Conservation (phyloP, 2,113 vertebrate genomes). For the Brachypteracias leptosomus region DNA sequence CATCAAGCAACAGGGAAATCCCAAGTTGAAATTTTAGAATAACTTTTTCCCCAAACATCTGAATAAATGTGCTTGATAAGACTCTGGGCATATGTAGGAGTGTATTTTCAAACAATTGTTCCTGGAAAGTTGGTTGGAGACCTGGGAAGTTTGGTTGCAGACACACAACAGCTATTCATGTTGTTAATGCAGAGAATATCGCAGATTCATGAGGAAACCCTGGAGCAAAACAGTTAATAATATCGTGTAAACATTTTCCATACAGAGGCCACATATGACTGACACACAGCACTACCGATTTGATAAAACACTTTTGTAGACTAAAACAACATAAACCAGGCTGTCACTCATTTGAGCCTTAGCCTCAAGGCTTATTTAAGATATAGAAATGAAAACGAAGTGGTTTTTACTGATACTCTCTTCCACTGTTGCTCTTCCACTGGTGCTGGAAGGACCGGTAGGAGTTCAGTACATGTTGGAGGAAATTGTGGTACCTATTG, state of each 20-base stretch:
- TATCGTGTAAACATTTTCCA: constrained; percentile 82
- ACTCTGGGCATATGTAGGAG: not conserved
- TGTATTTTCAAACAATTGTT: not conserved
- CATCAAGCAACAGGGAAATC: not conserved
- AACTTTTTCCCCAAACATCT: not conserved
- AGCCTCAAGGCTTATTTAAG: constrained; percentile 78
- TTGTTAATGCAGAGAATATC: constrained; percentile 13
- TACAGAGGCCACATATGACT: constrained; percentile 79
- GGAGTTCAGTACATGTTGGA: constrained; percentile 60
- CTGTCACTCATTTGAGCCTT: constrained; percentile 81
- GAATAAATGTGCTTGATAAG: not conserved
- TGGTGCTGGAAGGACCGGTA: constrained; percentile 54
- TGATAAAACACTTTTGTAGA: constrained; percentile 81
- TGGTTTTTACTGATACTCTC: constrained; percentile 44
- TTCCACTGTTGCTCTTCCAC: constrained; percentile 57
- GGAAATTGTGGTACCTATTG: constrained; percentile 67
- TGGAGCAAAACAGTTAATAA: constrained; percentile 81
- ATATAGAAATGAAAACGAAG: constrained; percentile 70
- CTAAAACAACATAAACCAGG: constrained; percentile 76
- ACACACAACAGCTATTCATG: not conserved
- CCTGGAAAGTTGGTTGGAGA: not conserved
- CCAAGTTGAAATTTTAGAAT: not conserved
- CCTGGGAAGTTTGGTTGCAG: not conserved
- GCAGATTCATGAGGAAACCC: constrained; percentile 69
- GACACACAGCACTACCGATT: constrained; percentile 76